These are phyloP conservation scores for Pleuronectes platessa DNA, from an alignment of 2,113 vertebrate species.

Conservation along the genomic window DNA sequence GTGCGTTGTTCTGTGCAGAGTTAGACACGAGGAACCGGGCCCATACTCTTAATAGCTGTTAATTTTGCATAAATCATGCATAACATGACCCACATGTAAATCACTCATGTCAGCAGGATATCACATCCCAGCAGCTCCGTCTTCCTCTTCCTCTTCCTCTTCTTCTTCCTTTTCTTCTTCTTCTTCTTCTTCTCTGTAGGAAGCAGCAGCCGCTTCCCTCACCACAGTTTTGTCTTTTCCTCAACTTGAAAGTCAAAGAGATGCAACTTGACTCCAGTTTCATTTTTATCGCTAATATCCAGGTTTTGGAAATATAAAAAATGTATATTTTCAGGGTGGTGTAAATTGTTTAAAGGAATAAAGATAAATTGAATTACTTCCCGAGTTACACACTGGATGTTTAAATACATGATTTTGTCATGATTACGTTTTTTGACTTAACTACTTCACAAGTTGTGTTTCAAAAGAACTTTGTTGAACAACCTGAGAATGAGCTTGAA, in stretches of 20 bases:
- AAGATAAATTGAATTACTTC: too few relatives aligned
- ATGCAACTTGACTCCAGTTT: not conserved
- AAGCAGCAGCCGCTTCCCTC: conserved; percentile 18
- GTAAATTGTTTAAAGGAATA: too few relatives aligned
- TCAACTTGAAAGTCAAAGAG: not conserved
- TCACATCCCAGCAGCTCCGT: conserved; percentile 40
- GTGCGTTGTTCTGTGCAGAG: conserved; percentile 38
- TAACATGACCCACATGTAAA: conserved; percentile 77
- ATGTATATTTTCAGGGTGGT: not conserved
- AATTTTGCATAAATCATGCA: conserved; percentile 78
- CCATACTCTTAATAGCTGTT: conserved; percentile 66
- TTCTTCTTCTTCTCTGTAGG: not conserved
- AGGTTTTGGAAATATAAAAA: not conserved
- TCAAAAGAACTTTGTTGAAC: too few relatives aligned
- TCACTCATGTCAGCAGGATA: conserved; percentile 70
- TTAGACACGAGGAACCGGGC: conserved; percentile 44
- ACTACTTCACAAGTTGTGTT: too few relatives aligned
- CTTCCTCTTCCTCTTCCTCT: conserved; percentile 34
- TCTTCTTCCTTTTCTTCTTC: not conserved
- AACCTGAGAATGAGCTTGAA: too few relatives aligned
- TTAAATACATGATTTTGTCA: too few relatives aligned
- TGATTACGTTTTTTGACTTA: too few relatives aligned
- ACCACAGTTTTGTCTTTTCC: conserved; percentile 20
- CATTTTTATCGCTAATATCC: not conserved
- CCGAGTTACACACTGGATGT: too few relatives aligned